phyloP scores from a whole-genome alignment of 2,888 invertebrate species.

The Smittia sp. region DNA sequence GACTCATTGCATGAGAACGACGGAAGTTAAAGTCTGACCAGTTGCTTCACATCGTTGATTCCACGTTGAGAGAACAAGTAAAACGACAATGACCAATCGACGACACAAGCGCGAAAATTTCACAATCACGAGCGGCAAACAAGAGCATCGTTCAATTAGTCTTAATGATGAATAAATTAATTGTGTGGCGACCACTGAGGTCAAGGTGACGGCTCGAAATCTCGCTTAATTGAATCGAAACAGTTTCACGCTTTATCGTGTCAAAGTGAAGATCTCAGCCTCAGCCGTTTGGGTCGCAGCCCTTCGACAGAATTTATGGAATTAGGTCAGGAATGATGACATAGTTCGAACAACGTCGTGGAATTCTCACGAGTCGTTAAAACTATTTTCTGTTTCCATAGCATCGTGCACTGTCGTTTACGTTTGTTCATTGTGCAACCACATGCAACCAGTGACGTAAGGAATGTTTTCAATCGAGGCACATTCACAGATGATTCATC shows the following conservation, averaged over 20 bases:
- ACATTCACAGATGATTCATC: not conserved
- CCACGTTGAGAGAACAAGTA: not conserved
- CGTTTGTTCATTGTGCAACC: conserved; percentile 31
- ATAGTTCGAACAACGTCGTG: not conserved
- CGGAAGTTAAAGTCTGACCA: conserved; percentile 5
- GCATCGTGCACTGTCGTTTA: not conserved
- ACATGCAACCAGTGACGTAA: conserved; percentile 33
- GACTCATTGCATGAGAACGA: not conserved
- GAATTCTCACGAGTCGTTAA: not conserved
- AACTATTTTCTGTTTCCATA: conserved; percentile 25
- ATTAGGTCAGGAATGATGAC: conserved; percentile 11
- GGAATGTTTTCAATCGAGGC: not conserved
- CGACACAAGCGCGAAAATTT: conserved; percentile 18
- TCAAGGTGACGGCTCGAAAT: conserved; percentile 16
- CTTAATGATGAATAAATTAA: conserved; percentile 13
- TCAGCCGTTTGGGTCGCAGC: not conserved
- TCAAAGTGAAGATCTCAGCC: no score
- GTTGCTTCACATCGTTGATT: not conserved
- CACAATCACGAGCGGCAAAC: not conserved
- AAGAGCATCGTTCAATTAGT: not conserved
- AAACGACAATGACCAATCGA: not conserved
- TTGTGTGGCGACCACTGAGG: conserved; percentile 1
- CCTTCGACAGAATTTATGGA: not conserved
- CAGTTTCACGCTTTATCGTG: conserved; percentile 6
- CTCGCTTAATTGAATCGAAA: conserved; percentile 20